Evolutionary conservation across 2,113 vertebrate species (phyloP).

Genomic region (Nesogale talazaci): DNA sequence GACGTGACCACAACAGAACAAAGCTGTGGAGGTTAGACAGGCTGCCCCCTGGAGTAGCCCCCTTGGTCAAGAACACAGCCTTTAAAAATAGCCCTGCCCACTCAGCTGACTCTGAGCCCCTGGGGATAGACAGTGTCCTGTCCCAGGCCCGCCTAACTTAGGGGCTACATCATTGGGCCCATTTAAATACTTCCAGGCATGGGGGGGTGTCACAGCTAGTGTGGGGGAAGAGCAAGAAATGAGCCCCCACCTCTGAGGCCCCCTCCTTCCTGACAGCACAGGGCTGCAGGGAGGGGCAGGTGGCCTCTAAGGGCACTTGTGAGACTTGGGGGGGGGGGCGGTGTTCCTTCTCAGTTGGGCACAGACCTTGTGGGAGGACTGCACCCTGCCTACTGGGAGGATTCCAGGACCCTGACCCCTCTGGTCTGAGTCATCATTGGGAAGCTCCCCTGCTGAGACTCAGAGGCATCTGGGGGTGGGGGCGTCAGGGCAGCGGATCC

Average conservation of each 20-base stretch:
- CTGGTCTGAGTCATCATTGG: too few species aligned
- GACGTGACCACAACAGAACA: too few species aligned
- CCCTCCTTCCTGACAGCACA: accelerated
- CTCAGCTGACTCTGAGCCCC: neutral
- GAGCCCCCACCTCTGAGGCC: neutral
- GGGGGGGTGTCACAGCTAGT: accelerated
- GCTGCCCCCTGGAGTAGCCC: neutral
- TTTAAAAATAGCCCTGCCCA: neutral
- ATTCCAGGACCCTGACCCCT: accelerated
- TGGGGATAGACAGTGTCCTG: too few species aligned
- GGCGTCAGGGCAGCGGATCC: neutral
- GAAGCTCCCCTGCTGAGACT: neutral
- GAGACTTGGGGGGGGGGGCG: too few species aligned
- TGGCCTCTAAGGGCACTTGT: neutral
- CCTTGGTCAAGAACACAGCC: neutral
- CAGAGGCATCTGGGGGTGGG: neutral
- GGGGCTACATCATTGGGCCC: neutral
- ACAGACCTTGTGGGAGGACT: neutral
- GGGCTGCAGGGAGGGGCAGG: too few species aligned
- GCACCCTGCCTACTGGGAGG: too few species aligned
- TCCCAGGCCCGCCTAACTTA: neutral
- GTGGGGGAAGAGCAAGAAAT: neutral
- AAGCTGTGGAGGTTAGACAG: accelerated
- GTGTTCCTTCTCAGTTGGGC: neutral
- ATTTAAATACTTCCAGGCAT: neutral